Evolutionary conservation across 1,140 invertebrate genomes (phyloP).

Genomic region (Drosophila equinoxialis): DNA sequence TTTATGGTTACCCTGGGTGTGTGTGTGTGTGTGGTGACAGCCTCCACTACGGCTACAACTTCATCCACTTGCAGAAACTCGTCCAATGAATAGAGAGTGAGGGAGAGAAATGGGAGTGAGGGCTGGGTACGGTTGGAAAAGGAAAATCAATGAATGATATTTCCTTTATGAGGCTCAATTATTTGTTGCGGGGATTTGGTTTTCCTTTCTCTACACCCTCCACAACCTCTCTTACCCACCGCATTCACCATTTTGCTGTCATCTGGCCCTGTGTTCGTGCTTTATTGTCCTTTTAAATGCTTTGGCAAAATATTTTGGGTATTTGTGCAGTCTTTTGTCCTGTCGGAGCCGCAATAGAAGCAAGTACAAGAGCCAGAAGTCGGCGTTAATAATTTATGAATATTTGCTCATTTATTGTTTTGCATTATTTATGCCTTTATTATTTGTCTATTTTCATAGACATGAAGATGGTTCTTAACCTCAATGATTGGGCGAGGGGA

Average conservation of each 20-base stretch:
- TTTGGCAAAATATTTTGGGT: constrained; percentile 79
- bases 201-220: constrained; percentile 51
- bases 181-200: constrained; percentile 81
- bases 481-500: too few species aligned
- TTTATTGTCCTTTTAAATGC: constrained; percentile 80
- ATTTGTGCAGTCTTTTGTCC: constrained; percentile 66
- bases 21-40: constrained; percentile 33
- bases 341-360: constrained; percentile 8
- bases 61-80: constrained; percentile 60
- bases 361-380: constrained; percentile 22
- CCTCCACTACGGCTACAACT: constrained; percentile 31
- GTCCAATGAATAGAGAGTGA: constrained; percentile 16
- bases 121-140: constrained; percentile 29
- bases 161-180: constrained; percentile 80
- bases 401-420: constrained; percentile 81
- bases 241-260: constrained; percentile 22
- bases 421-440: constrained; percentile 79
- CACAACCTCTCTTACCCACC: constrained; percentile 14
- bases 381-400: constrained; percentile 78
- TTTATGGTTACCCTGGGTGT: constrained; percentile 39
- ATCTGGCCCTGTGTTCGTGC: constrained; percentile 57
- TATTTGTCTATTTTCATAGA: constrained; percentile 55
- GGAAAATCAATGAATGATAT: constrained; percentile 81
- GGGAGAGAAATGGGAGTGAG: constrained; percentile 15
- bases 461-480: background rate